These are phyloP conservation scores for Drosophila sulfurigaster DNA, from an alignment of 1,140 invertebrate species.

Conservation along the genomic window DNA sequence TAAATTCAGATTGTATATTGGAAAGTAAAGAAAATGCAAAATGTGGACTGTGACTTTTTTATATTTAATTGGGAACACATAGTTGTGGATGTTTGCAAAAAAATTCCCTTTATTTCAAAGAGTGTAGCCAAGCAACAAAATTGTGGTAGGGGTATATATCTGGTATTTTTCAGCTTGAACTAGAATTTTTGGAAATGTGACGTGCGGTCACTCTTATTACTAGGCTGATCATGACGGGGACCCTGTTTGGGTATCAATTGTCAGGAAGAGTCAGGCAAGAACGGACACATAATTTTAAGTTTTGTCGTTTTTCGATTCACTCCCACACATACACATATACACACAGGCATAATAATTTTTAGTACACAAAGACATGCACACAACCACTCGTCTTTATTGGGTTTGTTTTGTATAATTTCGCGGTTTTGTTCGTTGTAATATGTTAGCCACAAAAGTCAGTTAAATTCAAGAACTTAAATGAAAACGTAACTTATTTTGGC, in stretches of 20 bases:
- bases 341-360: slow-evolving; percentile 10
- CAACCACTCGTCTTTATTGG: slow-evolving; percentile 2
- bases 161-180: not conserved
- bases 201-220: slow-evolving; percentile 1
- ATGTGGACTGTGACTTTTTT: too few species aligned
- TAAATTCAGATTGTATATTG: too few species aligned
- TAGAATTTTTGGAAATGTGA: not conserved
- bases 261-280: slow-evolving; percentile 44
- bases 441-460: not conserved
- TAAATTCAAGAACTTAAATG: not conserved
- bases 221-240: slow-evolving; percentile 2
- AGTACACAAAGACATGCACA: slow-evolving; percentile 3
- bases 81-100: too few species aligned
- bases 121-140: not conserved
- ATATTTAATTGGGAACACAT: too few species aligned
- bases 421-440: not conserved
- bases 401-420: not conserved
- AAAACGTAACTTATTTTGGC: slow-evolving; percentile 15
- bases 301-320: not conserved
- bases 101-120: not conserved
- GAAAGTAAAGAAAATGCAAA: too few species aligned
- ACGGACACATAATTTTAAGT: slow-evolving; percentile 22
- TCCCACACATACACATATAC: not conserved
- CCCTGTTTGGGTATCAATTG: slow-evolving; percentile 31
- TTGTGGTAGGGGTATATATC: not conserved